Base-by-base conservation (phyloP, 2,888 invertebrate species). In the Cremastinae sp. region DNA sequence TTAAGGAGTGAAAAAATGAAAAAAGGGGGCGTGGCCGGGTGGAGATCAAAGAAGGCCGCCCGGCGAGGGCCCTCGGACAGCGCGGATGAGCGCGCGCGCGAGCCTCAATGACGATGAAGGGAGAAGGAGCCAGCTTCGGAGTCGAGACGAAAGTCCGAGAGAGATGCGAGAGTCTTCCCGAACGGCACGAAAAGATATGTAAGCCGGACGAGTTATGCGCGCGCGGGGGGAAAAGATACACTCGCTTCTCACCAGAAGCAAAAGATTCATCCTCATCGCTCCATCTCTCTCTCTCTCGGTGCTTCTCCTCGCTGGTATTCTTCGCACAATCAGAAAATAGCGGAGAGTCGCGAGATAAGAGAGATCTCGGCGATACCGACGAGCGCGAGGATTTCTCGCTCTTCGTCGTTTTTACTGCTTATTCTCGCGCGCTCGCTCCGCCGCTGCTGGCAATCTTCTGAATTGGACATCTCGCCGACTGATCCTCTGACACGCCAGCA, bases 1-100 rank as follows among this genome's bases (percentile, higher is more conserved):
- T 89, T 89, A 89, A 89, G 88, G 88, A 88, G 88, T 85, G 88
- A 88, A 89, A 89, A 88, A 88, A 89, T 86, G 86, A 87, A 89
- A 89, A 89, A 89, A 88, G 88, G 84, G 87, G 89, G 89, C 89
- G 89, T 88, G 87, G 87, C 83, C 79, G 85, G 59, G 79, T 85
- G 28, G 81, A 88, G 89, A 89, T 89, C 89, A 89, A 89, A 89
- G 88, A 84, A 80, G 80, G 86, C 89, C 89, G 89, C 88, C 47
- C 78, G 61, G 68, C 58, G 10, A 51, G 45, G 16, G 18, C 41
- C 34, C 76, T 68, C 58, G 73, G 54, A 70, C 73, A 36, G 45
- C 73, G 59, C 53, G 18, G 65, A 41, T 69, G 58, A 61, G 20
- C 61, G 74, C 64, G 64, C 58, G 70, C 62, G 62, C 62, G 70